Percentiles rank a stretch among this genome's conserved stretches.
Evolutionary conservation across 2,888 invertebrate genomes (phyloP).

Genomic region (Limnephilus lunatus): DNA sequence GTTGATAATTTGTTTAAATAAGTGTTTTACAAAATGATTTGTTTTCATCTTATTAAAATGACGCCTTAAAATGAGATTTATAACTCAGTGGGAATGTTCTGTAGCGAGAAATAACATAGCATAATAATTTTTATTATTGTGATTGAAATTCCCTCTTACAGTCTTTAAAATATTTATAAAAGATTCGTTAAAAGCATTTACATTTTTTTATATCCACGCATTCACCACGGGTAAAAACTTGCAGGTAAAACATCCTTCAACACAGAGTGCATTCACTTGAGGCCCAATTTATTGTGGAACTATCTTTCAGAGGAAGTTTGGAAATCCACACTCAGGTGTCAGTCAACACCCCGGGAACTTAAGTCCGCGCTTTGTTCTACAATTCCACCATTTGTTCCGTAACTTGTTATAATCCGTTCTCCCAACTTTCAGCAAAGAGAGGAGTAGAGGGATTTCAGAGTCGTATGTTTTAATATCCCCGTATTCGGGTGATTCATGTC

Average conservation of each 20-base stretch:
- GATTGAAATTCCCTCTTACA: too few species aligned
- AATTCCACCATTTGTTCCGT: not conserved
- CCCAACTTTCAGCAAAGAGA: not conserved
- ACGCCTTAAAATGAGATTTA: too few species aligned
- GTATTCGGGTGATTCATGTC: conserved; percentile 22
- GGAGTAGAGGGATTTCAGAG: not conserved
- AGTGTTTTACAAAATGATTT: too few species aligned
- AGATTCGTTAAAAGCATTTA: not conserved
- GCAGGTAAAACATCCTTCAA: not conserved
- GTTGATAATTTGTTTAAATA: too few species aligned
- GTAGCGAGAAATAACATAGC: too few species aligned
- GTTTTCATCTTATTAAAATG: too few species aligned
- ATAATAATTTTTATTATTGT: too few species aligned
- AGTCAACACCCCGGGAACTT: conserved; percentile 4
- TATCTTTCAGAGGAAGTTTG: not conserved
- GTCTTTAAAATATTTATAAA: too few species aligned
- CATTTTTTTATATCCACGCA: not conserved
- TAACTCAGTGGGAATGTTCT: too few species aligned
- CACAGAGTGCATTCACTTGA: not conserved
- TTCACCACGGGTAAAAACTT: not conserved
- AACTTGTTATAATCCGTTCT: conserved; percentile 13
- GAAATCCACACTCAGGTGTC: conserved; percentile 14
- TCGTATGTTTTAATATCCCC: conserved; percentile 34
- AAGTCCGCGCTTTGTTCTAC: not conserved
- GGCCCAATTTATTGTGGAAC: not conserved